Evolutionary conservation across 2,113 vertebrate species (phyloP).

Genomic region (Lampris megalopsis): DNA sequence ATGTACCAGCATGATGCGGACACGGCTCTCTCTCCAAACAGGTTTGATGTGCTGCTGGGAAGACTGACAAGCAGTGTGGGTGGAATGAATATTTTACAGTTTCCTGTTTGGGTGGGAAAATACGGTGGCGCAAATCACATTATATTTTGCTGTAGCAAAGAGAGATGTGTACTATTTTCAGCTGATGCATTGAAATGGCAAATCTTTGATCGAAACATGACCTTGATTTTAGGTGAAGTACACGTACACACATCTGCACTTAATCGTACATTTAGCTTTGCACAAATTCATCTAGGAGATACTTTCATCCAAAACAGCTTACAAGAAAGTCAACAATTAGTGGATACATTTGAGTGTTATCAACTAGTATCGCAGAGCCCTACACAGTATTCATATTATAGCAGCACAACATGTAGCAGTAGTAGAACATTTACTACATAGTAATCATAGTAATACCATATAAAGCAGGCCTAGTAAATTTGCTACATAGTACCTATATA

Average conservation of each 20-base stretch:
- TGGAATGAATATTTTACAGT: conserved; percentile 30
- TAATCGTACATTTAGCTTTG: too few relatives aligned
- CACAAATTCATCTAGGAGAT: too few relatives aligned
- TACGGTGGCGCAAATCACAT: conserved; percentile 2
- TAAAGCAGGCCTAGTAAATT: too few relatives aligned
- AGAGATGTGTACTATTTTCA: conserved; percentile 1
- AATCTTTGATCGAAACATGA: conserved; percentile 16
- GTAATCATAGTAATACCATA: too few relatives aligned
- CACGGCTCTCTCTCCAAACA: not conserved
- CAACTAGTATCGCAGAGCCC: too few relatives aligned
- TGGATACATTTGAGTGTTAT: too few relatives aligned
- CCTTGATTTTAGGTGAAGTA: conserved; percentile 9
- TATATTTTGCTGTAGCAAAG: not conserved
- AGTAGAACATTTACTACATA: too few relatives aligned
- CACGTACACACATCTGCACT: not conserved
- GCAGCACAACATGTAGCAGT: too few relatives aligned
- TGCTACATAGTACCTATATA: too few relatives aligned
- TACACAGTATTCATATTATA: too few relatives aligned
- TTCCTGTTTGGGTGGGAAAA: conserved; percentile 28
- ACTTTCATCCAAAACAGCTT: too few relatives aligned
- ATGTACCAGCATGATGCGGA: conserved; percentile 44
- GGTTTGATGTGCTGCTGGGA: conserved; percentile 14
- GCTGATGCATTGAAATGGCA: conserved; percentile 15
- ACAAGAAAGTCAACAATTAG: too few relatives aligned
- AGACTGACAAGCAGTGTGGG: not conserved